Percentiles rank a stretch among this genome's conserved stretches.
Conservation (phyloP, 2,797 vertebrate genomes). For the Botia kubotai region DNA sequence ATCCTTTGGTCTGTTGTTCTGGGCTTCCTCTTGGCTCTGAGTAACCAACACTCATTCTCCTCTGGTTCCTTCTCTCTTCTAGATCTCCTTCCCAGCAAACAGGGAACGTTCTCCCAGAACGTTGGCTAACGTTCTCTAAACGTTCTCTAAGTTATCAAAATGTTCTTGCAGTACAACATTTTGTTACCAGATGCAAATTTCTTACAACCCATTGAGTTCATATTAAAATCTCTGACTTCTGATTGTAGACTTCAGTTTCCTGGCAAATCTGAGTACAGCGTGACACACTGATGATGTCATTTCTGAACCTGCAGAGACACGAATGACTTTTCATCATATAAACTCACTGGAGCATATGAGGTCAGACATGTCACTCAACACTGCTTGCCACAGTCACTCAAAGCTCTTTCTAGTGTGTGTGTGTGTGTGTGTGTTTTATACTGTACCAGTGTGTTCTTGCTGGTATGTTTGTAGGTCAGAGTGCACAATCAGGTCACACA, state of each 20-base stretch:
- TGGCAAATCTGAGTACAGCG: neutral
- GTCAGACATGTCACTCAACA: slow-evolving; percentile 45
- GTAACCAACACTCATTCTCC: neutral
- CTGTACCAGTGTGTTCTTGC: neutral
- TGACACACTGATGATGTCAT: no score
- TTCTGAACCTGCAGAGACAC: neutral
- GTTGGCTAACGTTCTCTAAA: no score
- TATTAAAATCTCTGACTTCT: no score
- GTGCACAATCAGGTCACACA: slow-evolving; percentile 40
- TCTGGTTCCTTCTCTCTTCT: neutral
- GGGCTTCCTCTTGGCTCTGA: slow-evolving; percentile 43
- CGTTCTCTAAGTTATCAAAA: no score
- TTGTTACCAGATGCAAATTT: neutral
- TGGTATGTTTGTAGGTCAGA: slow-evolving; percentile 37
- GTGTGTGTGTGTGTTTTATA: slow-evolving; percentile 7
- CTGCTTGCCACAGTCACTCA: slow-evolving; percentile 47
- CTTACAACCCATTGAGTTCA: no score
- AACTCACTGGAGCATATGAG: slow-evolving; percentile 42
- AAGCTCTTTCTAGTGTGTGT: slow-evolving; percentile 35
- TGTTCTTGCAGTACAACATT: neutral
- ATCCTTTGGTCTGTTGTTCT: slow-evolving; percentile 35
- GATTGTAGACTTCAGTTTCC: no score
- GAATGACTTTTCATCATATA: neutral
- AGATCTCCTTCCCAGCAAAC: neutral
- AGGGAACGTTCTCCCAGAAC: no score